Percentiles rank a stretch among this genome's conserved stretches.
Conservation (phyloP, 2,888 invertebrate species). For the Balanococcus diminutus region DNA sequence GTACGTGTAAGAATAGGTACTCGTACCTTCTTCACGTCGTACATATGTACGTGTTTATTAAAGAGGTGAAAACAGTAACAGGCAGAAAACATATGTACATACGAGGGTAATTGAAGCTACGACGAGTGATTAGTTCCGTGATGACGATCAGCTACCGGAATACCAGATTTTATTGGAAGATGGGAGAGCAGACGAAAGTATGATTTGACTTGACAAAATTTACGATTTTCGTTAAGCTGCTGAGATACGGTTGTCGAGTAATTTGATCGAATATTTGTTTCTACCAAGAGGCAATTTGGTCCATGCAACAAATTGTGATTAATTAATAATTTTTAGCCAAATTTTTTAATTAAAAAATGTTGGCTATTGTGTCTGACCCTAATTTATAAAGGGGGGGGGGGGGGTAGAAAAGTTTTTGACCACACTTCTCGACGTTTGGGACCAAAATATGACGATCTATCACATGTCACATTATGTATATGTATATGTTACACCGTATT, state of each 20-base stretch:
- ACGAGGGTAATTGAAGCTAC: neutral
- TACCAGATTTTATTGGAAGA: neutral
- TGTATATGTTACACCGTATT: no score
- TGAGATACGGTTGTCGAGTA: neutral
- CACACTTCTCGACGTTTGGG: no score
- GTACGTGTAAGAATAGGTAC: no score
- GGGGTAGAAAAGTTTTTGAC: no score
- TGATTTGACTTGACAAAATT: neutral
- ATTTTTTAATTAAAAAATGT: no score
- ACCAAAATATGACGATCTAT: no score
- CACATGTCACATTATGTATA: no score
- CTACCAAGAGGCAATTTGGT: neutral
- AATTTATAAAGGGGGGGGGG: no score
- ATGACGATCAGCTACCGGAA: neutral
- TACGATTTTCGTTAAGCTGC: neutral
- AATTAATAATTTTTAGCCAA: no score
- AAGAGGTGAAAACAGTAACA: neutral
- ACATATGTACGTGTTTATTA: neutral
- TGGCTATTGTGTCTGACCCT: no score
- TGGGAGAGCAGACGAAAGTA: neutral
- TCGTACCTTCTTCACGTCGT: no score
- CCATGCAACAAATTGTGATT: neutral
- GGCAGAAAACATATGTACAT: neutral
- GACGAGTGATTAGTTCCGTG: neutral
- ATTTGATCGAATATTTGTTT: neutral